phyloP scores from a whole-genome alignment of 2,113 vertebrate genomes.

The Eonycteris spelaea region DNA sequence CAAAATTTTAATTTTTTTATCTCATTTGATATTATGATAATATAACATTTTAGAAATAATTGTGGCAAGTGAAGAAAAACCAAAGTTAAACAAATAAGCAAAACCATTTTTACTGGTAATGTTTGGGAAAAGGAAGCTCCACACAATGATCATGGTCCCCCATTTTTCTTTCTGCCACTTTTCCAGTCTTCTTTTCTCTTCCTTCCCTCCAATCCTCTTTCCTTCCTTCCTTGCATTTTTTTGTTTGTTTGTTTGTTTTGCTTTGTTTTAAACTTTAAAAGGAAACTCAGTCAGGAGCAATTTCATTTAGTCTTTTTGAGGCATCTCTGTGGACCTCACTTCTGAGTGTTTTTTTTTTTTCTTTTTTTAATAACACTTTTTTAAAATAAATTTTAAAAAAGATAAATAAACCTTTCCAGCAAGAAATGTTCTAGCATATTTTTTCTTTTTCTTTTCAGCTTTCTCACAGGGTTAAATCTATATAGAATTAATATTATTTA shows the following conservation, averaged over 20 bases:
- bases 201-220: background rate
- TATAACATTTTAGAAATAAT: background rate
- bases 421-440: background rate
- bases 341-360: background rate
- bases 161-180: background rate
- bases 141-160: background rate
- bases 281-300: background rate
- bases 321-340: background rate
- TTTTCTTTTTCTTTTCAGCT: background rate
- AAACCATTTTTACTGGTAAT: slow-evolving; percentile 36
- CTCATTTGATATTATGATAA: background rate
- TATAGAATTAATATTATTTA: background rate
- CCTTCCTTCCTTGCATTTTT: background rate
- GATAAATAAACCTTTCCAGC: background rate
- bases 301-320: background rate
- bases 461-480: background rate
- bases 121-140: slow-evolving; percentile 4
- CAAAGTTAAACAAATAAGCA: background rate
- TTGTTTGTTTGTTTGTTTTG: background rate
- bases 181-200: background rate
- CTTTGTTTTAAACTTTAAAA: background rate
- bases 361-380: background rate
- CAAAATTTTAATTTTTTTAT: background rate
- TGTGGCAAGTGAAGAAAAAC: background rate
- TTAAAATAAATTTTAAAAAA: background rate